A percentile compares a stretch with the other conserved stretches of the same genome.
Conservation (phyloP, 2,113 vertebrate genomes). For the Tiliqua scincoides region DNA sequence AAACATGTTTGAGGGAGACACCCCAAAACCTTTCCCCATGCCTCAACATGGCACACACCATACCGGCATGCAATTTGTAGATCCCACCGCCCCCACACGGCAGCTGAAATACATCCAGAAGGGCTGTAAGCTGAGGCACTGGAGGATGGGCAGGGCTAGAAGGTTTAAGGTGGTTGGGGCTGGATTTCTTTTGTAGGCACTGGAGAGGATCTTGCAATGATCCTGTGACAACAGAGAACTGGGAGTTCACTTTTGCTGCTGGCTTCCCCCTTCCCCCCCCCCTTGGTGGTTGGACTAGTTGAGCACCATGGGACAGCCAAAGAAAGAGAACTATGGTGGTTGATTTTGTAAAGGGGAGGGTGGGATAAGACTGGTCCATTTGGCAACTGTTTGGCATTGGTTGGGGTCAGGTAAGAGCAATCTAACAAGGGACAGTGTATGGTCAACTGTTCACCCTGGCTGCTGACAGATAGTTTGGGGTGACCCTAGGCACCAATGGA, state of each 20-base stretch:
- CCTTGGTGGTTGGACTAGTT: background rate
- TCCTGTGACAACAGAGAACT: conserved; percentile 13
- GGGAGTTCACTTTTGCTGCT: background rate
- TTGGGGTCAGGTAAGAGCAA: background rate
- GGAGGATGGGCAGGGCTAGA: background rate
- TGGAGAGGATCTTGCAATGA: background rate
- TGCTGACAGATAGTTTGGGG: background rate
- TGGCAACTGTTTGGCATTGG: background rate
- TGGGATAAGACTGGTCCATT: background rate
- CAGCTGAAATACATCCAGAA: conserved; percentile 57
- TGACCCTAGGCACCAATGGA: conserved; percentile 41
- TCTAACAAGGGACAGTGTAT: background rate
- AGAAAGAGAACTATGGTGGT: background rate
- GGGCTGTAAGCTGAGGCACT: conserved; percentile 35
- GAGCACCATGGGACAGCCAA: conserved; percentile 37
- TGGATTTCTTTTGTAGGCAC: conserved; percentile 34
- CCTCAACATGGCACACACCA: conserved; percentile 6
- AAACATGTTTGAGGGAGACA: background rate
- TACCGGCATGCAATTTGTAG: conserved; percentile 16
- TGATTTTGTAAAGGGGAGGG: background rate
- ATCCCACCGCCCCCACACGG: background rate
- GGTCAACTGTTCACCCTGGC: background rate
- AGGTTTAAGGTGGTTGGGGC: background rate
- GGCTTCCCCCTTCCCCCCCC: background rate
- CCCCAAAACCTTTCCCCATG: background rate